Evolutionary conservation across 2,888 invertebrate genomes (phyloP).

Genomic region (Eupithecia vulgata): DNA sequence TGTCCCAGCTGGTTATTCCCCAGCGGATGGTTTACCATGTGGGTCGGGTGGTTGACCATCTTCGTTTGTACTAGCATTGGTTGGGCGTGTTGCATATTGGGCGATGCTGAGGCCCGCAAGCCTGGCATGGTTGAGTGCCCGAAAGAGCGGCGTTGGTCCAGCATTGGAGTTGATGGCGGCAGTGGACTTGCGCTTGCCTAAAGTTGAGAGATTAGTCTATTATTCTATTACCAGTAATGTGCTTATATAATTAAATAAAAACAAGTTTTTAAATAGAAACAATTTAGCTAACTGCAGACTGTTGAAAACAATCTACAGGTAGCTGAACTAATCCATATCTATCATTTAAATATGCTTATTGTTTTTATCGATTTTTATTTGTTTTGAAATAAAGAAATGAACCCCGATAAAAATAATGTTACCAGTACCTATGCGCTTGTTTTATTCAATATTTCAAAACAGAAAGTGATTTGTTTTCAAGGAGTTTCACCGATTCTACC

Average conservation of each 20-base stretch:
- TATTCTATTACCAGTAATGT: no score
- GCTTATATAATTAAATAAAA: no score
- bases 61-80: slow-evolving; percentile 62
- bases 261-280: no score
- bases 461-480: not conserved
- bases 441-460: not conserved
- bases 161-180: slow-evolving; percentile 51
- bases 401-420: not conserved
- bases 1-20: not conserved
- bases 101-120: slow-evolving; percentile 31
- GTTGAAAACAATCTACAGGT: no score
- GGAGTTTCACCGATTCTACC: slow-evolving; percentile 50
- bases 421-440: not conserved
- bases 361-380: not conserved
- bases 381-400: not conserved
- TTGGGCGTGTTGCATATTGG: slow-evolving; percentile 32
- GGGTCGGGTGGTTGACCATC: slow-evolving; percentile 50
- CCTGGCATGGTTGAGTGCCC: slow-evolving; percentile 41
- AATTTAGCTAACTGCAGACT: no score
- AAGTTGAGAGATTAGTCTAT: not conserved
- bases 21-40: slow-evolving; percentile 58
- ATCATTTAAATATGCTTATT: no score
- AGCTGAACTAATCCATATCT: no score
- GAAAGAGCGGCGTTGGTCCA: slow-evolving; percentile 65
- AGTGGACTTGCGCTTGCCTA: slow-evolving; percentile 68